Base-by-base conservation (phyloP, 2,113 vertebrate species). In the Columba livia region DNA sequence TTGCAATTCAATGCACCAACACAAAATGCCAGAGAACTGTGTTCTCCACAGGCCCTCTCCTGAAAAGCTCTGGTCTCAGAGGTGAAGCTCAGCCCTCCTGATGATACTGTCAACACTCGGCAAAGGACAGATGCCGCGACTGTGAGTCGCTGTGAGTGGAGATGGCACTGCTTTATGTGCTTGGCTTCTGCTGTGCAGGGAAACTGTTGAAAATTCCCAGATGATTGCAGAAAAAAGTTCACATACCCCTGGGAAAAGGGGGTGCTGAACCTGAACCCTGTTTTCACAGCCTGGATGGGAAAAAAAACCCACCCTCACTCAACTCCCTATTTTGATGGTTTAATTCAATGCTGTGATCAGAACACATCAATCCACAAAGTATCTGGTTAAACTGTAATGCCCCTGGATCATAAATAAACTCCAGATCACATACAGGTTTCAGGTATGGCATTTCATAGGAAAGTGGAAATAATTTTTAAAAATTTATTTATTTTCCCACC, bases 1-100 rank as follows among this genome's bases (percentile, higher is more conserved):
- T 38, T 62, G 69, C 57, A 71, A 66, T 31, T 58, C 38, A 53
- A 5, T 10, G n/a, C 28, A 70, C 15, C 0, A 0, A 71, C 29
- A 31, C 11, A 84, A 0, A 66, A 15, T 1, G 2, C 29, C 26
- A 23, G 58, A 88, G 32, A 48, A 85, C 42, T 2, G 12, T 8
- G 17, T 40, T 88, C 82, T 53, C 36, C 60, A 89, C 19, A 31
- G 14, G 9, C 17, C 4, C 72, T 47, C 2, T 36, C 40, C 60
- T 44, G 28, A 67, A 92, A 70, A 89, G 54, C 56, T 83, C 58
- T 48, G 6, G 1, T 40, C 67, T 54, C 61, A 44, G 50, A 79
- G 31, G 15, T 17, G 61, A 84, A 79, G 57, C 56, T 86, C 77
- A 78, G 67, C 32, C 15, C 36, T 80, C 50, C 5, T 62, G 26